Conservation (phyloP, 2,797 vertebrate genomes). For the Hyperoplus lanceolatus region DNA sequence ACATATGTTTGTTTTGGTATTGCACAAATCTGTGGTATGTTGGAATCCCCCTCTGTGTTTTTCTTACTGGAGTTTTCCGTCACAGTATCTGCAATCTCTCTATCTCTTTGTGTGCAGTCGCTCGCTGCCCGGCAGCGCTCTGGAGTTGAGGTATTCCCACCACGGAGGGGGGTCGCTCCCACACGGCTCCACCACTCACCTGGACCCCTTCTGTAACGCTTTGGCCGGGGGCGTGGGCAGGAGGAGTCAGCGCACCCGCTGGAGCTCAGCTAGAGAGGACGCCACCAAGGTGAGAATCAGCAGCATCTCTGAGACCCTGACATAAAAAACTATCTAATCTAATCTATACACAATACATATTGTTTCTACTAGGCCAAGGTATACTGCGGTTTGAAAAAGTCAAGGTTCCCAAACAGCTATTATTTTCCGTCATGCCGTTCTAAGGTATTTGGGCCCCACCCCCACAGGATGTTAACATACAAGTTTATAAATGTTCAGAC, state of each 20-base stretch:
- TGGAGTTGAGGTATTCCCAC: constrained; percentile 92
- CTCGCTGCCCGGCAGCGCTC: constrained; percentile 92
- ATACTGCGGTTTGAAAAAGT: no score
- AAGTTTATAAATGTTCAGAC: no score
- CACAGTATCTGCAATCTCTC: background rate
- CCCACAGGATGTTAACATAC: no score
- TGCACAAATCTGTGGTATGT: background rate
- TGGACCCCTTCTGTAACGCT: constrained; percentile 89
- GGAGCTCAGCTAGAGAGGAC: constrained; percentile 90
- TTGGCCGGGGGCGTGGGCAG: constrained; percentile 86
- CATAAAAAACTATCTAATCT: background rate
- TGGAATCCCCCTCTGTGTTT: background rate
- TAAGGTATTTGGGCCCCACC: no score
- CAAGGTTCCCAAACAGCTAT: no score
- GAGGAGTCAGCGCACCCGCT: constrained; percentile 87
- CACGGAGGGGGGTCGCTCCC: constrained; percentile 87
- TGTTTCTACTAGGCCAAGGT: no score
- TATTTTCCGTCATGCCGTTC: no score
- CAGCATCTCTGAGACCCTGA: background rate
- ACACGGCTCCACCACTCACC: constrained; percentile 82
- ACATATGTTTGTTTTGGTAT: background rate
- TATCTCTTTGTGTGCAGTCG: constrained; percentile 62
- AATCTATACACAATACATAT: no score
- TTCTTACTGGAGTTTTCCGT: background rate
- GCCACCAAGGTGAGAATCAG: constrained; percentile 85